Conservation (phyloP, 1,140 invertebrate genomes). For the Neodiprion pinetum region DNA sequence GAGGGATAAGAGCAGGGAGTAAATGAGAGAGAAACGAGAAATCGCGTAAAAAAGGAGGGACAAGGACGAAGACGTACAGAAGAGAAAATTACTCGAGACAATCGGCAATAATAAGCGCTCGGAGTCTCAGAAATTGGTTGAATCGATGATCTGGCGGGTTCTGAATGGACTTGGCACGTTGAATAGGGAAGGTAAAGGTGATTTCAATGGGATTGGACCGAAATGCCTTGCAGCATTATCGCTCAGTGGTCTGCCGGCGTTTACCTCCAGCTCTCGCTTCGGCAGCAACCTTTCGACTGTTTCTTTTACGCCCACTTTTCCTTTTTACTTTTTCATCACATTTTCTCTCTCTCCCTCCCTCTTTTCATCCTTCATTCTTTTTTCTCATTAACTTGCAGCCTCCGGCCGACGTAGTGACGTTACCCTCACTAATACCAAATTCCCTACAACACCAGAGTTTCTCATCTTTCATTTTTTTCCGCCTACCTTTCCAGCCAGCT, state of each 20-base stretch:
- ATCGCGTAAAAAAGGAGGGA: neutral
- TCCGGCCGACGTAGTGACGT: neutral
- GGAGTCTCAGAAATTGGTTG: constrained; percentile 3
- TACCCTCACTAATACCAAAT: neutral
- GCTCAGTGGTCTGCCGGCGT: neutral
- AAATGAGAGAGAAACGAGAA: neutral
- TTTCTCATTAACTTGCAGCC: neutral
- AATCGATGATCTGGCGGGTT: neutral
- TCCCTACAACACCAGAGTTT: neutral
- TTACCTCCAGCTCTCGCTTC: neutral
- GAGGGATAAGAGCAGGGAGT: too few species aligned
- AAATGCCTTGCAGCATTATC: constrained; percentile 3
- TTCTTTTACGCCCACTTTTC: neutral
- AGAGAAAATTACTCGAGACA: neutral
- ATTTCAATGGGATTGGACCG: neutral
- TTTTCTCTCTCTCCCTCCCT: too few species aligned
- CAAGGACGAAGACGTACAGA: neutral
- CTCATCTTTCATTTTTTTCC: constrained; percentile 1
- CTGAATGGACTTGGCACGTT: neutral
- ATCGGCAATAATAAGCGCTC: neutral
- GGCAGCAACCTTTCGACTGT: neutral
- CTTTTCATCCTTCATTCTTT: neutral
- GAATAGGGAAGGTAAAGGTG: neutral
- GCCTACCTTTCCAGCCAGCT: neutral
- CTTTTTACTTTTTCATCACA: too few species aligned